These are phyloP conservation scores for Spongilla lacustris DNA, from an alignment of 37 sponge, comb jelly and placozoan species.

Conservation along the genomic window DNA sequence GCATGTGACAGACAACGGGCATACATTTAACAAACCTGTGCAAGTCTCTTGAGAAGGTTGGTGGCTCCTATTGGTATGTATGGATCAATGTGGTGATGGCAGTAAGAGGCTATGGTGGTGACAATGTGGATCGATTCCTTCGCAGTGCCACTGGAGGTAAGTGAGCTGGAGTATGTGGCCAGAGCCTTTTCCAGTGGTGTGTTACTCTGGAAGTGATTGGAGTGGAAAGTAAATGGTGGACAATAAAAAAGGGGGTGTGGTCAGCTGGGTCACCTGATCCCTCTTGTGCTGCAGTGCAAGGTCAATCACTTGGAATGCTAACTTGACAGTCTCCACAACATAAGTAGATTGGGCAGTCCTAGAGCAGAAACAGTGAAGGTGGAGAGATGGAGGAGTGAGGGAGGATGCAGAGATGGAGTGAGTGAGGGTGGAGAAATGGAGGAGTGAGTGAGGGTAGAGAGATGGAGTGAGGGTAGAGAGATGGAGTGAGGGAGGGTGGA, in stretches of 20 bases:
- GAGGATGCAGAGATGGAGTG: neutral
- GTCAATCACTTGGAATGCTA: constrained; percentile 49
- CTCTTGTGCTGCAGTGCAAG: constrained; percentile 26
- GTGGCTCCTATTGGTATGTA: constrained; percentile 55
- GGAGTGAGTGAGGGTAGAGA: neutral
- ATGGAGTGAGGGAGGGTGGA: too few species aligned
- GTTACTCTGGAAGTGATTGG: neutral
- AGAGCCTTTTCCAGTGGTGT: constrained; percentile 67
- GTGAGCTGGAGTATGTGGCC: constrained; percentile 23
- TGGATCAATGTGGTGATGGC: constrained; percentile 73
- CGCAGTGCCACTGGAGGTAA: neutral
- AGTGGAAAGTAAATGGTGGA: neutral
- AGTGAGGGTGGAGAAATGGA: too few species aligned
- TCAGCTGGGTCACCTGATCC: constrained; percentile 20
- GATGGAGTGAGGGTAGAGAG: neutral
- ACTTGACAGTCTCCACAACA: constrained; percentile 46
- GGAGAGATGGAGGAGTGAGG: neutral
- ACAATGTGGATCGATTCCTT: constrained; percentile 47
- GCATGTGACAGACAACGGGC: neutral
- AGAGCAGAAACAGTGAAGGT: neutral
- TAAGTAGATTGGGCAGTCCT: neutral
- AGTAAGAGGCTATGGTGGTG: constrained; percentile 61
- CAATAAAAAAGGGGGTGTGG: neutral
- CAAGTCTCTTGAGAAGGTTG: constrained; percentile 40
- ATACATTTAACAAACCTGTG: neutral